These are phyloP conservation scores for Enteromius afrohamiltoni DNA, from an alignment of 2,797 vertebrate genomes.

Conservation along the genomic window DNA sequence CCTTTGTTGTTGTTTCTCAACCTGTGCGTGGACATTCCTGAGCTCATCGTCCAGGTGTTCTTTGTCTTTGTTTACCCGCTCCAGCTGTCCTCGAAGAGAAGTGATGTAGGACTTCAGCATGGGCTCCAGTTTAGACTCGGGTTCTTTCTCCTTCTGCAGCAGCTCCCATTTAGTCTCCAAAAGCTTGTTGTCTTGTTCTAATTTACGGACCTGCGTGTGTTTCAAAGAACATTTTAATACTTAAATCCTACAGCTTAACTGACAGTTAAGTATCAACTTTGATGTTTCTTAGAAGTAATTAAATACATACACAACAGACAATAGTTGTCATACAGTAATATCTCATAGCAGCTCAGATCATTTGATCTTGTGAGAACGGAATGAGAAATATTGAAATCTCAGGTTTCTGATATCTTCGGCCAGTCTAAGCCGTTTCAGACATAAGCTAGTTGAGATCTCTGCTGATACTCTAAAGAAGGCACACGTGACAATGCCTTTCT, in stretches of 20 bases:
- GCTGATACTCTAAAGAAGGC: background rate
- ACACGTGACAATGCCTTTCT: background rate
- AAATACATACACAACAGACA: background rate
- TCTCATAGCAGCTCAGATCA: background rate
- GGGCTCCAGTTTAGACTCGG: slow-evolving; percentile 68
- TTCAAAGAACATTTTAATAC: background rate
- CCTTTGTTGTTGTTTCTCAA: slow-evolving; percentile 78
- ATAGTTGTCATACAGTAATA: background rate
- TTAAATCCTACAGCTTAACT: background rate
- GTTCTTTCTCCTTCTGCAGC: slow-evolving; percentile 71
- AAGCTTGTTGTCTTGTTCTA: slow-evolving; percentile 91
- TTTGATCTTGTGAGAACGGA: background rate
- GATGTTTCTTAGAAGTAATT: background rate
- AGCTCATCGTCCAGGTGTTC: slow-evolving; percentile 73
- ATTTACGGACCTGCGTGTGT: slow-evolving; percentile 77
- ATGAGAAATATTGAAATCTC: background rate
- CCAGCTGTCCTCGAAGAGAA: slow-evolving; percentile 75
- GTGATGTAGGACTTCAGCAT: slow-evolving; percentile 79
- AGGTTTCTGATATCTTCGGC: background rate
- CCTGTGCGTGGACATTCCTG: slow-evolving; percentile 64
- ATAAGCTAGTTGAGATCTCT: background rate
- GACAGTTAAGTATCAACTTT: background rate
- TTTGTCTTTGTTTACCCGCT: slow-evolving; percentile 65
- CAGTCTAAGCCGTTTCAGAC: background rate
- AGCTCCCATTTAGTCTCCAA: slow-evolving; percentile 88